phyloP scores from a whole-genome alignment of 2,888 invertebrate species.

The Orthonychiurus folsomi region DNA sequence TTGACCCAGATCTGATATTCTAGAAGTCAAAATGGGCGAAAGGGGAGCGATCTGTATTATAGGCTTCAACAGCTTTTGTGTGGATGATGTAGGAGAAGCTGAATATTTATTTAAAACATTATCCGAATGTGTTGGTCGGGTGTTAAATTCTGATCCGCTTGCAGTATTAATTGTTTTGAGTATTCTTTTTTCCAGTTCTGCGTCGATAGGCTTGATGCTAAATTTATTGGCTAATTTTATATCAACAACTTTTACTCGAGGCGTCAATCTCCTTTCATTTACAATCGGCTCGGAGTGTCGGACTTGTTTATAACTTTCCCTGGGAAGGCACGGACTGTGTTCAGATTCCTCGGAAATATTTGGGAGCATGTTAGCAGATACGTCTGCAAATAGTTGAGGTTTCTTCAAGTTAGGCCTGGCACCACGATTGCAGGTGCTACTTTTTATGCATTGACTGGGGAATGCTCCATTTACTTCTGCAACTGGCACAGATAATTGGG shows the following conservation, averaged over 20 bases:
- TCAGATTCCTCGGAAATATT: constrained; percentile 37
- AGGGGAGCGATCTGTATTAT: background rate
- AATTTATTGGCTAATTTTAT: constrained; percentile 7
- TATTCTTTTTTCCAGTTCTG: constrained; percentile 3
- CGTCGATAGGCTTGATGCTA: constrained; percentile 4
- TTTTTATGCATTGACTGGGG: background rate
- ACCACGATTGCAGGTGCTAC: background rate
- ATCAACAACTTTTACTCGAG: too few relatives aligned
- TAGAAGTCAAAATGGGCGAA: background rate
- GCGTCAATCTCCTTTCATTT: background rate
- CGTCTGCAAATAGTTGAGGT: background rate
- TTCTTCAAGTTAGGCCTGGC: background rate
- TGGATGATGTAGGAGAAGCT: background rate
- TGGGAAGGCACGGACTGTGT: constrained; percentile 15
- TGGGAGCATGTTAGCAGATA: constrained; percentile 26
- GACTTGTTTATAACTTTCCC: background rate
- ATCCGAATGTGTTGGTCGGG: background rate
- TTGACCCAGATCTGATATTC: background rate
- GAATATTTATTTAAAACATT: background rate
- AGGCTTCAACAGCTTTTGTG: background rate
- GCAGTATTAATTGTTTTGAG: background rate
- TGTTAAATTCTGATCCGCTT: background rate
- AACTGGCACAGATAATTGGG: background rate
- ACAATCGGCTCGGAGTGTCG: background rate
- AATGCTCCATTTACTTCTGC: background rate